Evolutionary conservation across 2,888 invertebrate species (phyloP).

Genomic region (Orthosia cruda): DNA sequence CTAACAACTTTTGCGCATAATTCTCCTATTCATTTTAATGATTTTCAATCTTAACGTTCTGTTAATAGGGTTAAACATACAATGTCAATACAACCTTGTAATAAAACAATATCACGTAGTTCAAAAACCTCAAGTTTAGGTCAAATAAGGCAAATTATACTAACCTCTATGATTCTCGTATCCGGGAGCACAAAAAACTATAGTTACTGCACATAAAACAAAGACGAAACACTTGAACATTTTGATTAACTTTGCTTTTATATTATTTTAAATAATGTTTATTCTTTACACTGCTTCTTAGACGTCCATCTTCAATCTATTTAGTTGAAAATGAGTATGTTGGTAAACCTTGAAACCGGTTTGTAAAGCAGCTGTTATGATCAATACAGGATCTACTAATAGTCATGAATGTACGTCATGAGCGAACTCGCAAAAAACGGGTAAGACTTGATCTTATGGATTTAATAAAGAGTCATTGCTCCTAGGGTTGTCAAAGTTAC

Average conservation of each 20-base stretch:
- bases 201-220: constrained; percentile 50
- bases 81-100: constrained; percentile 9
- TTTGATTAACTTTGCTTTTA: constrained; percentile 26
- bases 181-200: constrained; percentile 59
- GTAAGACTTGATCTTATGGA: constrained; percentile 2
- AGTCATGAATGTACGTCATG: constrained; percentile 38
- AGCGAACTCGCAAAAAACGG: constrained; percentile 46
- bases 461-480: constrained; percentile 37
- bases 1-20: neutral
- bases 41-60: constrained; percentile 5
- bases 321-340: constrained; percentile 39
- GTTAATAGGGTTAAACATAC: constrained; percentile 3
- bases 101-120: neutral
- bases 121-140: constrained; percentile 10
- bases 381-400: constrained; percentile 50
- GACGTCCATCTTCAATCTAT: constrained; percentile 51
- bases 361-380: constrained; percentile 43
- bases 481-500: constrained; percentile 41
- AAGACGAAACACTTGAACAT: constrained; percentile 66
- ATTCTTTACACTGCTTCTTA: constrained; percentile 30
- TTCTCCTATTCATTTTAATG: neutral
- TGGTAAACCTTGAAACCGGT: constrained; percentile 54
- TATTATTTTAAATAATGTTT: constrained; percentile 22
- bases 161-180: constrained; percentile 69
- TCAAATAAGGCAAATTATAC: constrained; percentile 40